These are phyloP conservation scores for Hydrozoanthus gracilis DNA, from an alignment of 92 coral and sea anemone species.

Conservation along the genomic window DNA sequence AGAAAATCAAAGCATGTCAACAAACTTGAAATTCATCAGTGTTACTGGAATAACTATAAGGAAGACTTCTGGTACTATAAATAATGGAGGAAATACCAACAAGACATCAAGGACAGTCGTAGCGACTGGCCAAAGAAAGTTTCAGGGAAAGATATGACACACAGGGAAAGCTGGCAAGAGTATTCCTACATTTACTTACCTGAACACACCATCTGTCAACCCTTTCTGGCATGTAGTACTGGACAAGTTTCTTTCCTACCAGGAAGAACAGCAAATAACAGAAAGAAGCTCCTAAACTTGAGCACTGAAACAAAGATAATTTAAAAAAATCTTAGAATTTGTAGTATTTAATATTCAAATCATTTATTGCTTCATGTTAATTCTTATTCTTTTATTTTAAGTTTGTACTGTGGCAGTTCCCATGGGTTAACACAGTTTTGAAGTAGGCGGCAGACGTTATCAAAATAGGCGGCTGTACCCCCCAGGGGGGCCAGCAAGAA, in stretches of 20 bases:
- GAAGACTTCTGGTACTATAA: no score
- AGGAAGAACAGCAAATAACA: constrained; percentile 90
- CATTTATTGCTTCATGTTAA: neutral
- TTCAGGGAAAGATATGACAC: neutral
- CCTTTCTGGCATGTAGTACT: constrained; percentile 89
- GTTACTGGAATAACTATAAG: no score
- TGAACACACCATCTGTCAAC: constrained; percentile 89
- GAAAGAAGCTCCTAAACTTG: constrained; percentile 98
- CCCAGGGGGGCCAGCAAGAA: no score
- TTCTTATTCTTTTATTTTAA: neutral
- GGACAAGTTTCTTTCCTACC: constrained; percentile 86
- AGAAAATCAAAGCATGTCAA: neutral
- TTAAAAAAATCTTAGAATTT: neutral
- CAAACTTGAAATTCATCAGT: no score
- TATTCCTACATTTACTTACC: constrained; percentile 59
- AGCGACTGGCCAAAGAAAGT: no score
- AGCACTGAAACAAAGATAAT: constrained; percentile 70
- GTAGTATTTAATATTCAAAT: no score
- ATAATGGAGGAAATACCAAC: no score
- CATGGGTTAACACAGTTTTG: no score
- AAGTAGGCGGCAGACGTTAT: no score
- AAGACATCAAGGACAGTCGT: no score
- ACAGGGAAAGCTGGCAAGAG: no score
- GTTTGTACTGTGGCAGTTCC: neutral
- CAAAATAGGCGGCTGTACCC: no score